Evolutionary conservation across 2,113 vertebrate species (phyloP), one percentile per base, ranked within the genome.

Genomic region (Dicerorhinus sumatrensis): DNA sequence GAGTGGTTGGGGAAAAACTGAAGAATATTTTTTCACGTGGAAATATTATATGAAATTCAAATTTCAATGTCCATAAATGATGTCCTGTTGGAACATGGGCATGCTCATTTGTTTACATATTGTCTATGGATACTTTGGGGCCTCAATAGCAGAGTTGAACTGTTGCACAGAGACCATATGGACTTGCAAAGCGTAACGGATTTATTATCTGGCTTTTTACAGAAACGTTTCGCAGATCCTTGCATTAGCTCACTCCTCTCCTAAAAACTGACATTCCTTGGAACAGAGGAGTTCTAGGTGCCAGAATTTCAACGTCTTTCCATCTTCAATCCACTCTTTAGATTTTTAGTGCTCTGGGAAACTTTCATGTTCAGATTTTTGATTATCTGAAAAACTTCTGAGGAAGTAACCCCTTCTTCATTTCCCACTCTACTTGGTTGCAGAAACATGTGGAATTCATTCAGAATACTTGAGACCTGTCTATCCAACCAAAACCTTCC

Each of bases 401-500:
- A 72, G 60, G 46, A 92, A 8, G 17, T 96, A 94, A 95, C 31
- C 33, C 62, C 33, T 36, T 14, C 82, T 11, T 98, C 83, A 97
- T 90, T 81, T 97, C 77, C 90, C 20, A 51, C 39, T 63, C 0
- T 97, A 31, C 60, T 98, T 92, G 98, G 48, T 99, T 99, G 62
- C 98, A 99, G 99, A 99, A 98, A 99, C 94, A 1, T 99, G 98
- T 97, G 99, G 99, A 91, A 99, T 99, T 31, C 99, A 99, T 94
- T 98, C 99, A 1, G 98, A 99, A 48, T 99, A 99, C 89, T 99
- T 99, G 99, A 99, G 99, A 98, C 98, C 99, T 86, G 98, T 95
- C 79, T 99, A 99, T 97, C 99, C 99, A 21, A 99, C 99, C 80
- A 99, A 99, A 99, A 99, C 99, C 54, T 99, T 99, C 87, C 99